Conservation (phyloP, 1,140 invertebrate genomes). For the Linepithema humile region DNA sequence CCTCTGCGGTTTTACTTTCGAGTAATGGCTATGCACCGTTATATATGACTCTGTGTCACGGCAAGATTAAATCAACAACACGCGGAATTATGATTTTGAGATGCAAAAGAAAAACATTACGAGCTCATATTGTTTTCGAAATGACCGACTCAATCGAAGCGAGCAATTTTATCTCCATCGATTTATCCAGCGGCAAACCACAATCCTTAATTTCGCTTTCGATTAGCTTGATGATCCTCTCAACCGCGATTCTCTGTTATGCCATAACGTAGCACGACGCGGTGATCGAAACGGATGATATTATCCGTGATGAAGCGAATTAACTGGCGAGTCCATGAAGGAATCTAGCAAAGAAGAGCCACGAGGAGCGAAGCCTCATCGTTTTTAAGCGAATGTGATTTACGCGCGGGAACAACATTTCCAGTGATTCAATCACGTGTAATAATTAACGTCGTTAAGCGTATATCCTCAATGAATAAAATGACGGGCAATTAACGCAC, state of each 20-base stretch:
- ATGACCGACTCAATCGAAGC: background rate
- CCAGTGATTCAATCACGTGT: background rate
- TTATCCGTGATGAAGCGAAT: slow-evolving; percentile 52
- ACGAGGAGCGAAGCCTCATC: background rate
- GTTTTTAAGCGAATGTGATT: background rate
- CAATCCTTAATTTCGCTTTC: slow-evolving; percentile 33
- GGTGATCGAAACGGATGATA: slow-evolving; percentile 38
- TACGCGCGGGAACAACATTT: background rate
- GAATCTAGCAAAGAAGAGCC: background rate
- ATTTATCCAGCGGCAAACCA: background rate
- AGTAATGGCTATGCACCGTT: background rate
- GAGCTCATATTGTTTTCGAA: background rate
- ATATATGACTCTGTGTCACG: background rate
- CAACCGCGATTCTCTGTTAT: slow-evolving; percentile 12
- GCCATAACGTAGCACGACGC: background rate
- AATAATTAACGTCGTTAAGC: background rate
- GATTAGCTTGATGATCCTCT: slow-evolving; percentile 14
- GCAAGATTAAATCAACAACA: background rate
- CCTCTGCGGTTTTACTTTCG: slow-evolving; percentile 20
- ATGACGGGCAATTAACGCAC: background rate
- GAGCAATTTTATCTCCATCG: background rate
- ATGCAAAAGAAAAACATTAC: background rate
- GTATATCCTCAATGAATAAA: background rate
- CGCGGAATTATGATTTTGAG: background rate
- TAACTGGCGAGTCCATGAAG: background rate